Base-by-base conservation (phyloP, 2,888 invertebrate genomes). In the Beris chalybata region DNA sequence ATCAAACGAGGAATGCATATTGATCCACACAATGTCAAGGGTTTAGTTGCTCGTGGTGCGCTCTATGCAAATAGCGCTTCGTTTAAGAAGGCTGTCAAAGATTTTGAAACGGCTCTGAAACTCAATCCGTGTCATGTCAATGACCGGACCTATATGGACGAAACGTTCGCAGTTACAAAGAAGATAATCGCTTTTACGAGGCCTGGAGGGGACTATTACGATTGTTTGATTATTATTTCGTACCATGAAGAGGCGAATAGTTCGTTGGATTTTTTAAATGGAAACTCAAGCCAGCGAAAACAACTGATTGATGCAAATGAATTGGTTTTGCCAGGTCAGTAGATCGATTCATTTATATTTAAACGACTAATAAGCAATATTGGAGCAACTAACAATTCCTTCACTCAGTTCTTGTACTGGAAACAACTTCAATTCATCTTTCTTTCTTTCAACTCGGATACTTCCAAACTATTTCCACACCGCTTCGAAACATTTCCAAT, bases 41-140 rank as follows among this genome's bases (percentile, higher is more conserved):
- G 94, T 31, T 83, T 95, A 66, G 95, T 95, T 2, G 95, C 95
- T 1, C 86, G 95, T 75, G 95, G 95, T 70, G 95, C 95, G 31
- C 82, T 95, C 74, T 95, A 93, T 78, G 97, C 97, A 11, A 97
- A 97, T 79, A 93, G 92, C 76, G 95, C 95, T 71, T 94, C 91
- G 74, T 96, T 94, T 81, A 89, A n/a, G n/a, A n/a, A 92, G 78
- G 97, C 97, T 0, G 92, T 97, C 71, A 92, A 93, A 74, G 97
- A 97, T 79, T 95, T 97, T 80, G 95, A 96, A 81, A 90, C 90
- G 29, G 96, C 97, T 4, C 80, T 97, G 47, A 90, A 92, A 78
- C 79, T 93, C 52, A 94, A 97, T 81, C 91, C 92, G 1, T 91
- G 88, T 70, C 97, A 97, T 80, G 89, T 90, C 2, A 97, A 97